phyloP scores from a whole-genome alignment of 2,888 invertebrate genomes.

The Andrena praecox region DNA sequence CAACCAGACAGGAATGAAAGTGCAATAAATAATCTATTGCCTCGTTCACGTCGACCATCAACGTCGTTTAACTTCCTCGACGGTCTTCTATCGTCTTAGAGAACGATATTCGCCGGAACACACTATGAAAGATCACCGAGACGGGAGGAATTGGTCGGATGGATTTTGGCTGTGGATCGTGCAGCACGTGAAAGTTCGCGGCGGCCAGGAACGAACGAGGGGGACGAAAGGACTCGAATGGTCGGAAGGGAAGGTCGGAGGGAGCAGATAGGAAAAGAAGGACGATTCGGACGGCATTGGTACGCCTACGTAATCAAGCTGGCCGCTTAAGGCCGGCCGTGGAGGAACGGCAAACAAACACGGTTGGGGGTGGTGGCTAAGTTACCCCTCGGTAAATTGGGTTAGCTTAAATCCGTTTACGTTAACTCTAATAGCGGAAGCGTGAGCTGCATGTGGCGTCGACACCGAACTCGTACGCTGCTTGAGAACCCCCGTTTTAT shows the following conservation, averaged over 20 bases:
- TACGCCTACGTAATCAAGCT: conserved; percentile 65
- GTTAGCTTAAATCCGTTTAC: conserved; percentile 84
- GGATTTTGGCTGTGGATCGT: background rate
- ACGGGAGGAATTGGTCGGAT: background rate
- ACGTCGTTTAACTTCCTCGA: background rate
- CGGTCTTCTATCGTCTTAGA: background rate
- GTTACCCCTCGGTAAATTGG: conserved; percentile 82
- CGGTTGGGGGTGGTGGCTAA: conserved; percentile 74
- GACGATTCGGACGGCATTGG: conserved; percentile 37
- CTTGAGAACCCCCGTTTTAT: conserved; percentile 27
- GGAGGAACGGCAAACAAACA: conserved; percentile 77
- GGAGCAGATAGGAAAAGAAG: conserved; percentile 20
- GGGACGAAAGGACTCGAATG: background rate
- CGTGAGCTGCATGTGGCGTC: conserved; percentile 78
- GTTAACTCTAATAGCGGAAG: conserved; percentile 82
- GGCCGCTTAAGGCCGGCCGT: conserved; percentile 61
- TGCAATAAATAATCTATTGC: conserved; percentile 11
- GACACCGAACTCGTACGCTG: conserved; percentile 56
- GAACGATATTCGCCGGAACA: background rate
- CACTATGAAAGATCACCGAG: background rate
- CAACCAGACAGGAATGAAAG: background rate
- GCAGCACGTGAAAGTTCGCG: background rate
- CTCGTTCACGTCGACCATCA: background rate
- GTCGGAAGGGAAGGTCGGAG: background rate
- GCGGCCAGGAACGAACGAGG: background rate